phyloP scores from a whole-genome alignment of 2,113 vertebrate genomes.

The Propithecus coquereli region DNA sequence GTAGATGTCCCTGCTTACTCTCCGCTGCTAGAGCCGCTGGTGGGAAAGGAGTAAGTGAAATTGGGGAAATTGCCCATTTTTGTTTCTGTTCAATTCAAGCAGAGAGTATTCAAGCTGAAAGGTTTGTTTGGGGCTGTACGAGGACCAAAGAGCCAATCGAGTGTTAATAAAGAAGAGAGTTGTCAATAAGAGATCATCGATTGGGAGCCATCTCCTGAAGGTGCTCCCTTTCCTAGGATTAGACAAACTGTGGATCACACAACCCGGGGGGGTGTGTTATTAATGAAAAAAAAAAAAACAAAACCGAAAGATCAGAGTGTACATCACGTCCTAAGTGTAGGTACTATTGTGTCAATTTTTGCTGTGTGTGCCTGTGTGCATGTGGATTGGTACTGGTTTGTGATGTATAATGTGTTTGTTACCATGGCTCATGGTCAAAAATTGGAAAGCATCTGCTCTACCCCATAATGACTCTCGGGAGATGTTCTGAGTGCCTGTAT shows the following conservation, averaged over 20 bases:
- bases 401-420: background rate
- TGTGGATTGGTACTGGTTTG: background rate
- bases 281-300: too few species aligned
- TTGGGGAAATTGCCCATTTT: background rate
- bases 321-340: background rate
- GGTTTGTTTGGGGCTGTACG: background rate
- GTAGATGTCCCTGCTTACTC: background rate
- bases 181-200: background rate
- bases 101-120: background rate
- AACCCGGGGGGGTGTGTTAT: background rate
- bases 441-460: background rate
- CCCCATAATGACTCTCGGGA: background rate
- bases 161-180: background rate
- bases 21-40: background rate
- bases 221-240: background rate
- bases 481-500: background rate
- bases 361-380: background rate
- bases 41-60: background rate
- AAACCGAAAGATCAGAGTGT: background rate
- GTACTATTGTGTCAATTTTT: background rate
- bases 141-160: background rate
- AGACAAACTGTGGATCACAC: background rate
- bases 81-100: background rate
- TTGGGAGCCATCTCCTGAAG: background rate
- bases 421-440: background rate